These are phyloP conservation scores for Brachionus rotundiformis DNA, from an alignment of 1,140 invertebrate species.

Conservation along the genomic window DNA sequence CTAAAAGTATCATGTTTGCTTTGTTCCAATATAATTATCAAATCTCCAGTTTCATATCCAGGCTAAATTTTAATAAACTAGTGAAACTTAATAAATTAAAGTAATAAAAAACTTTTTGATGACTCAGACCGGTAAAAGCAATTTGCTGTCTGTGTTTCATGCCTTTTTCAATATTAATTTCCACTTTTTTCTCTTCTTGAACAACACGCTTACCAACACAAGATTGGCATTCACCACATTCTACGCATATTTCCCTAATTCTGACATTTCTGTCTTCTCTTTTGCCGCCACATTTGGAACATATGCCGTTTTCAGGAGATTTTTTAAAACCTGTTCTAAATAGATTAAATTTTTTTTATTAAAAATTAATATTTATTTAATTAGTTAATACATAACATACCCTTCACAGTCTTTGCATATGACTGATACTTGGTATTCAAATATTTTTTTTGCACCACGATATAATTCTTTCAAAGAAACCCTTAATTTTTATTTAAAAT, in stretches of 20 bases:
- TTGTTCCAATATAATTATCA: constrained; percentile 14
- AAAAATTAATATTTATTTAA: too few species aligned
- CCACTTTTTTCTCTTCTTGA: not conserved
- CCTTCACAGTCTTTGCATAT: constrained; percentile 23
- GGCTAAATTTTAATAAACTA: not conserved
- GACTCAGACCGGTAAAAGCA: constrained; percentile 6
- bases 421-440: constrained; percentile 13
- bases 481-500: not conserved
- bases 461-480: constrained; percentile 28
- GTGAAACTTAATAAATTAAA: too few species aligned
- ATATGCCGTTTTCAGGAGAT: not conserved
- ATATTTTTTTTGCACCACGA: constrained; percentile 6
- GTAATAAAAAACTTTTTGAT: constrained; percentile 22
- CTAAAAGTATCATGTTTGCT: constrained; percentile 24
- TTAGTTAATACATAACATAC: not conserved
- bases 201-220: not conserved
- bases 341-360: not conserved
- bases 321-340: constrained; percentile 5
- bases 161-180: constrained; percentile 21
- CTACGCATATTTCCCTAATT: not conserved
- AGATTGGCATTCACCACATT: not conserved
- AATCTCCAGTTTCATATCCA: constrained; percentile 25
- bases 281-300: not conserved
- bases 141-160: not conserved
- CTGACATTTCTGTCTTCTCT: not conserved